phyloP scores from a whole-genome alignment of 92 coral and sea anemone genomes.

The Diadumene lineata region DNA sequence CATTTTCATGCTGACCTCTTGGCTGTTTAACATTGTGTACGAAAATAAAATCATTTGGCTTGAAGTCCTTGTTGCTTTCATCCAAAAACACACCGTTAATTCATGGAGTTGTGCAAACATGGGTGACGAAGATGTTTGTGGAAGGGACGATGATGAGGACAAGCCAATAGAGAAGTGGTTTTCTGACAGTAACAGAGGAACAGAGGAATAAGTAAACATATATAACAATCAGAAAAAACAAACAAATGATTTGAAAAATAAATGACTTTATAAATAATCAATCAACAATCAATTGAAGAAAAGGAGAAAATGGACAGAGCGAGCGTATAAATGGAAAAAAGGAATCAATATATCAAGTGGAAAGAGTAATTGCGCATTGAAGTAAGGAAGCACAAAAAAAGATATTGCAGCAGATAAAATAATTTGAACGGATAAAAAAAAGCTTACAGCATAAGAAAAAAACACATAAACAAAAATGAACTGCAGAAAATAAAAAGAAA shows the following conservation, averaged over 20 bases:
- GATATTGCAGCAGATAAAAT: too few relatives aligned
- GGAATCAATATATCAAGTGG: too few relatives aligned
- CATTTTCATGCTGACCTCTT: background rate
- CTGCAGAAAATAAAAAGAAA: too few relatives aligned
- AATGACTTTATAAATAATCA: background rate
- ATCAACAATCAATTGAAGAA: too few relatives aligned
- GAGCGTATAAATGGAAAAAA: too few relatives aligned
- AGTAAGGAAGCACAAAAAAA: too few relatives aligned
- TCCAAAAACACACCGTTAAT: conserved; percentile 23
- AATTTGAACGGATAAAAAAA: too few relatives aligned
- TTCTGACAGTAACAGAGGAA: background rate
- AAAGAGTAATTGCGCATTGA: too few relatives aligned
- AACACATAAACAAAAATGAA: too few relatives aligned
- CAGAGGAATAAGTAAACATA: background rate
- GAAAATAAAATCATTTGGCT: background rate
- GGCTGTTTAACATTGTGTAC: background rate
- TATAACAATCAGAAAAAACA: background rate
- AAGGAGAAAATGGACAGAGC: too few relatives aligned
- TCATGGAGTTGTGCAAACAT: background rate
- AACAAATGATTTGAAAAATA: background rate
- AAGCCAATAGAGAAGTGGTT: conserved; percentile 2
- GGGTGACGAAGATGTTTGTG: background rate
- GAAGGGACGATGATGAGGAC: background rate
- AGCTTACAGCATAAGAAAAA: too few relatives aligned
- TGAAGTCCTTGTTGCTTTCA: background rate